Evolutionary conservation across 2,797 vertebrate genomes (phyloP), one percentile per base, ranked within the genome.

Genomic region (Leuciscus waleckii): DNA sequence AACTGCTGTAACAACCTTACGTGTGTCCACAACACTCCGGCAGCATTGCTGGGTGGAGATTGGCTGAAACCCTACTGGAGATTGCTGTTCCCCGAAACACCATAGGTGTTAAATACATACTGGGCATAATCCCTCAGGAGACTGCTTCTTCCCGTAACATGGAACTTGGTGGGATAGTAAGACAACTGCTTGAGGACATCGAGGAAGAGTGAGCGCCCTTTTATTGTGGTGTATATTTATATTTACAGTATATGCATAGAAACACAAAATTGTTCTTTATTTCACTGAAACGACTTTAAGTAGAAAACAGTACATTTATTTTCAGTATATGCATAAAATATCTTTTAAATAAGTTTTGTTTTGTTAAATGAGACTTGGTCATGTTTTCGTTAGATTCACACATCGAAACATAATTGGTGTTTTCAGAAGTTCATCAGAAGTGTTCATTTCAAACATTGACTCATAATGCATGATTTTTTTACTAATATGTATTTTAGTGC

Each of bases 341-440:
- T 51, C 0, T 19, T 51, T 7, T 19, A 51, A 51, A 7, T 51
- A 2, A 51, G 2, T 14, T 13, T 26, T 26, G 7, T 16, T 73
- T 9, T 26, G 41, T 51, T 6, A 10, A 61, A 71, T 29, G 5
- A n/a, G 16, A 63, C 21, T 23, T 46, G 58, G 41, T 49, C 19
- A 2, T 46, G 35, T 54, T 67, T 65, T 51, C 0, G 16, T 26
- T 32, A 51, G 32, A 81, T 69, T 63, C 7, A 35, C 26, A 26
- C 39, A 35, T 7, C 56, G 5, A 81, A 26, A 70, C 49, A 10
- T 39, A 58, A 56, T 70, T 56, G 8, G 1, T 43, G 14, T 70
- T 71, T 81, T 13, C 16, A 29, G 32, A 54, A 56, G 67, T 70
- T 70, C n/a, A 41, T 54, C 17, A 54, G 23, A 81, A 58, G n/a